Evolutionary conservation across 2,113 vertebrate genomes (phyloP), one percentile per base, ranked within the genome.

Genomic region (Clinocottus analis): DNA sequence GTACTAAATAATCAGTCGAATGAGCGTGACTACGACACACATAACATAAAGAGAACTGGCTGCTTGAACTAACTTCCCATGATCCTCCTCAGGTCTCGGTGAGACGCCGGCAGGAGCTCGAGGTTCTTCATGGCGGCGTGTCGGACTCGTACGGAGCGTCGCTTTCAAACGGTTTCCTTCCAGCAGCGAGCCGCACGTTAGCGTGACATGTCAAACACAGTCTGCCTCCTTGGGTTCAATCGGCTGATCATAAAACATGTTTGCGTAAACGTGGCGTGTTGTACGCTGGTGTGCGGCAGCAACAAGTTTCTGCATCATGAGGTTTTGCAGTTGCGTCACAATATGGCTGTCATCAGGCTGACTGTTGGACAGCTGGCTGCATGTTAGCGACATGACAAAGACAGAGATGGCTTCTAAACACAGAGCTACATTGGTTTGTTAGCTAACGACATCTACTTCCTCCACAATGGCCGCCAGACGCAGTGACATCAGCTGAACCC

Each of bases 241-340:
- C 5, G 9, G 33, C 25, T 29, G n/a, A 16, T 56, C 14, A 35
- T 11, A 4, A 58, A 49, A 29, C n/a, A 65, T 43, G n/a, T 37
- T 27, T 10, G 23, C 11, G 16, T 5, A 25, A 47, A 74, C 55
- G 55, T 69, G 79, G 55, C 72, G 41, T 74, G 7, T 63, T 53
- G 45, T 53, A 29, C 29, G 16, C 5, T 62, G 8, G 55, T 72
- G 49, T 16, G 17, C 33, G 53, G 43, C 56, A 51, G 58, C 11
- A 60, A 69, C 0, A 66, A 23, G 59, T 72, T 68, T 59, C 51
- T 37, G 33, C 17, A 33, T 43, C 14, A n/a, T 43, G 75, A 86
- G 75, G 75, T 85, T 82, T 75, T 82, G 39, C 75, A 72, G 76
- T 72, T 80, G 72, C 8, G 3, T 79, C 41, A 53, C 69, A 85